These are phyloP conservation scores for Mus musculus DNA, from an alignment of 2,113 vertebrate genomes.

Conservation along the genomic window DNA sequence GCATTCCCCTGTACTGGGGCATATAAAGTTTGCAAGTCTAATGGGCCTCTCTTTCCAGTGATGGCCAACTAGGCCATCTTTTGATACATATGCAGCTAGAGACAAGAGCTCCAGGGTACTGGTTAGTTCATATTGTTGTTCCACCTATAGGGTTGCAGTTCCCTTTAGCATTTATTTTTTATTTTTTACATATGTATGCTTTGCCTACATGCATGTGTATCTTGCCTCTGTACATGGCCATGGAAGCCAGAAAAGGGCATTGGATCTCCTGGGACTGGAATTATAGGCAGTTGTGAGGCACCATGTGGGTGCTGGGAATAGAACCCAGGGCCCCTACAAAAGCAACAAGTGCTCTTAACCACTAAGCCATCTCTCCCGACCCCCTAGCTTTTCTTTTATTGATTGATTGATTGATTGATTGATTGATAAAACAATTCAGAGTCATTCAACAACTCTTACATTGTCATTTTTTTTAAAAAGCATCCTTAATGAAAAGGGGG, in stretches of 20 bases:
- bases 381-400: background rate
- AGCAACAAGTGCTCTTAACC: background rate
- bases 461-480: background rate
- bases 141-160: too few relatives aligned
- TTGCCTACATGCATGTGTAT: background rate
- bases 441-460: background rate
- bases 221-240: background rate
- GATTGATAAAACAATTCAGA: background rate
- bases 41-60: too few relatives aligned
- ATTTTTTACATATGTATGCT: background rate
- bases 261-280: background rate
- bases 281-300: background rate
- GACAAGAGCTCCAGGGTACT: too few relatives aligned
- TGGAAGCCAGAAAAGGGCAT: background rate
- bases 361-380: background rate
- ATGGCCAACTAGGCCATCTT: too few relatives aligned
- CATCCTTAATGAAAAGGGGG: constrained; percentile 11
- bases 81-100: too few relatives aligned
- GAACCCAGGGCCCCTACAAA: background rate
- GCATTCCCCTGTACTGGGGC: too few relatives aligned
- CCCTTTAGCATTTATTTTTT: background rate
- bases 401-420: background rate
- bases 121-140: too few relatives aligned
- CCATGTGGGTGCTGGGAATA: background rate
- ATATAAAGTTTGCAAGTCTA: too few relatives aligned